Conservation (phyloP, 2,888 invertebrate species). For the Leptarthrus brevirostris region DNA sequence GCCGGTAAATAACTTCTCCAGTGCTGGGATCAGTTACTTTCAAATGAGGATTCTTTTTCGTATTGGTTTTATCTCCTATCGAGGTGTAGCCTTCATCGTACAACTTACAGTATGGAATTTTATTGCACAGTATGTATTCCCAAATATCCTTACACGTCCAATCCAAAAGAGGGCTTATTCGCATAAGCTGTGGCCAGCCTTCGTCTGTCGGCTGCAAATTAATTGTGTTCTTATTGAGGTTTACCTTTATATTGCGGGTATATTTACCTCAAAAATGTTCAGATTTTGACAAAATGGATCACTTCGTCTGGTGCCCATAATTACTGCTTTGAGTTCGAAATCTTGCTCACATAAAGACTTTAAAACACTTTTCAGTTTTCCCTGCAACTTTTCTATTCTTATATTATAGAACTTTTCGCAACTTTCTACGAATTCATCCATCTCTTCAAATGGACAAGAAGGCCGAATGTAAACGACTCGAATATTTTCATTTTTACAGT, state of each 20-base stretch:
- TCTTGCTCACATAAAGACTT: constrained; percentile 71
- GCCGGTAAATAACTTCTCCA: constrained; percentile 71
- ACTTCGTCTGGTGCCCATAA: constrained; percentile 91
- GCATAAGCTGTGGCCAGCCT: constrained; percentile 90
- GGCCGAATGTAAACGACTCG: constrained; percentile 82
- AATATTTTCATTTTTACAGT: constrained; percentile 61
- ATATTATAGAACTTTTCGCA: constrained; percentile 79
- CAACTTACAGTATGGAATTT: constrained; percentile 89
- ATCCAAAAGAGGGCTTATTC: constrained; percentile 90
- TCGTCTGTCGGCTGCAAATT: constrained; percentile 79
- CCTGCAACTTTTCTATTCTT: constrained; percentile 75
- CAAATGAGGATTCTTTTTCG: constrained; percentile 81
- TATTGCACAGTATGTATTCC: constrained; percentile 82
- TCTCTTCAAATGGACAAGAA: constrained; percentile 84
- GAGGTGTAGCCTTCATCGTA: constrained; percentile 95
- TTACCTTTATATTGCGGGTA: neutral
- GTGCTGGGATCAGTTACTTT: constrained; percentile 67
- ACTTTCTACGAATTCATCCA: constrained; percentile 83
- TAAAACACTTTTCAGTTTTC: constrained; percentile 80
- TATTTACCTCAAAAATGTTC: constrained; percentile 75
- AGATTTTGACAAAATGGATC: constrained; percentile 85
- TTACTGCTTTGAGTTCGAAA: constrained; percentile 78
- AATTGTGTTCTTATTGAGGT: constrained; percentile 13
- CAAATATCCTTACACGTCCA: constrained; percentile 94
- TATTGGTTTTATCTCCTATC: constrained; percentile 84